A percentile compares a stretch with the other conserved stretches of the same genome.
Conservation (phyloP, 2,797 vertebrate species). For the Siniperca obscura region DNA sequence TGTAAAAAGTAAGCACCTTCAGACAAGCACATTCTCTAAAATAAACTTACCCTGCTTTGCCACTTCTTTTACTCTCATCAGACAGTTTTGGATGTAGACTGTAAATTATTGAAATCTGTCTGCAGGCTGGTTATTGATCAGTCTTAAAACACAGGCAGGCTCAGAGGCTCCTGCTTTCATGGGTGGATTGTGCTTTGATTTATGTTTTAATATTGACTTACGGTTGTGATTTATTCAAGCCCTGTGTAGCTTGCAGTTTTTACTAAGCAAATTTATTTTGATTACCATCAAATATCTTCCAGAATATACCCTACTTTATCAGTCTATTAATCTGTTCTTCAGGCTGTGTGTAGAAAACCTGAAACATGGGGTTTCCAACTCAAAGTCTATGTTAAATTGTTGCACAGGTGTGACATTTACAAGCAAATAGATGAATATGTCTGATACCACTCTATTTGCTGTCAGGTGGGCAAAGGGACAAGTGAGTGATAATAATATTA, state of each 20-base stretch:
- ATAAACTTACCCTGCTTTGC: conserved; percentile 8
- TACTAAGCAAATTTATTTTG: conserved; percentile 33
- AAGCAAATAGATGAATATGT: conserved; percentile 61
- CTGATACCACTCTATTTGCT: conserved; percentile 68
- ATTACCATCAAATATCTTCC: conserved; percentile 34
- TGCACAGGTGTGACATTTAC: conserved; percentile 49
- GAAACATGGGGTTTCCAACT: conserved; percentile 7
- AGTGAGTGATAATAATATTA: conserved; percentile 80
- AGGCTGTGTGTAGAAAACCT: conserved; percentile 28
- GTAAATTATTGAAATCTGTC: conserved; percentile 83
- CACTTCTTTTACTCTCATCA: conserved; percentile 41
- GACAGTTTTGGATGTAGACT: conserved; percentile 58
- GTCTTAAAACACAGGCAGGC: conserved; percentile 58
- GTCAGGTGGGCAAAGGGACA: conserved; percentile 63
- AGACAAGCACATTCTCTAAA: conserved; percentile 16
- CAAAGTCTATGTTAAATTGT: conserved; percentile 33
- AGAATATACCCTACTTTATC: conserved; percentile 38
- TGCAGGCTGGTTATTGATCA: conserved; percentile 81
- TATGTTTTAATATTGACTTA: conserved; percentile 64
- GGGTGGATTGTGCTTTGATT: conserved; percentile 69
- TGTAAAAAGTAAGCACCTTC: conserved; percentile 27
- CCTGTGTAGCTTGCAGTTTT: conserved; percentile 37
- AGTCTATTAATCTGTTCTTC: conserved; percentile 48
- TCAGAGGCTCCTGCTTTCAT: conserved; percentile 57
- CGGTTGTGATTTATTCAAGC: conserved; percentile 55